phyloP scores from a whole-genome alignment of 2,797 vertebrate genomes.

The Sebastes iracundus region DNA sequence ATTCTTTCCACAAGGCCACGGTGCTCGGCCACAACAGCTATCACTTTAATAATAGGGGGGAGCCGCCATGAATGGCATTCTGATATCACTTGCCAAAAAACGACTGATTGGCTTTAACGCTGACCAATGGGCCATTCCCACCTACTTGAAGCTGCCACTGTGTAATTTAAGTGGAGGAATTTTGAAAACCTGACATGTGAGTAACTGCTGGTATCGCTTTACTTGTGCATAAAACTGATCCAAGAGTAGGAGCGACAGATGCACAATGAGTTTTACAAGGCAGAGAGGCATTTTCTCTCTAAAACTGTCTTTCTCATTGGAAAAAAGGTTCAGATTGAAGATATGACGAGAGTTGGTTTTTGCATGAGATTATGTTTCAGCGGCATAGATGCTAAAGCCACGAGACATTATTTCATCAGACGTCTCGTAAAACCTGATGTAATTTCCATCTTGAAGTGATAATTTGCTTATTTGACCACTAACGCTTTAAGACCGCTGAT shows the following conservation, averaged over 20 bases:
- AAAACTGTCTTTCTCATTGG: conserved; percentile 8
- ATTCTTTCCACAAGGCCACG: conserved; percentile 63
- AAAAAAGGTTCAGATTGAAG: conserved; percentile 8
- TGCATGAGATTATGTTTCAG: not conserved
- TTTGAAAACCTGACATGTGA: conserved; percentile 39
- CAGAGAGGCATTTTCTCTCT: not conserved
- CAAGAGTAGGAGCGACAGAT: conserved; percentile 15
- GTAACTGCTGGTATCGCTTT: conserved; percentile 37
- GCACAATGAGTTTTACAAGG: conserved; percentile 30
- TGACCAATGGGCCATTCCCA: conserved; percentile 36
- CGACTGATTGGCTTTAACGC: conserved; percentile 13
- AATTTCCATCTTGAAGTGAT: conserved; percentile 2
- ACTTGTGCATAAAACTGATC: conserved; percentile 26
- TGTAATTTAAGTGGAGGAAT: conserved; percentile 40
- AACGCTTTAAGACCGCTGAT: not conserved
- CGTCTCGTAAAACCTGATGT: not conserved
- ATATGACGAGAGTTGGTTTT: not conserved
- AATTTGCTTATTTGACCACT: not conserved
- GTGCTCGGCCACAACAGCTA: conserved; percentile 52
- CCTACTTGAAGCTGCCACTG: conserved; percentile 52
- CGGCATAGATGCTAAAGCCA: not conserved
- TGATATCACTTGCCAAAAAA: conserved; percentile 37
- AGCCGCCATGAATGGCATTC: conserved; percentile 38
- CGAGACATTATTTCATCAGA: not conserved
- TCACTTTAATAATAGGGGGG: conserved; percentile 57